phyloP scores from a whole-genome alignment of 2,888 invertebrate species.

The Dynastes maya region DNA sequence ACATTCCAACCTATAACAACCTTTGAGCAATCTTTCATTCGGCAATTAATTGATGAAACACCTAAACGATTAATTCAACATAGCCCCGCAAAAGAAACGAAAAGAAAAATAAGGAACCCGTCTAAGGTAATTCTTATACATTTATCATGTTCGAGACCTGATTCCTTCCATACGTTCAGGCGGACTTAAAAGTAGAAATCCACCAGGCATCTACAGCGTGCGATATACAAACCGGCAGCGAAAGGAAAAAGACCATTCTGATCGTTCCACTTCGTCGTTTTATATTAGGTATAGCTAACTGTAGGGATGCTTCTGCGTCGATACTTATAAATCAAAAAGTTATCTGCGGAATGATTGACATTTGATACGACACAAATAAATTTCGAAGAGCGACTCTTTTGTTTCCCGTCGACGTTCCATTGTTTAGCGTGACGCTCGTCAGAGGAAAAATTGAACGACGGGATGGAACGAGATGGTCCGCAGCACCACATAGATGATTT shows the following conservation, averaged over 20 bases:
- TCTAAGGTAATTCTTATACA: conserved; percentile 50
- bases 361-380: conserved; percentile 59
- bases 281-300: conserved; percentile 4
- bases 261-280: conserved; percentile 15
- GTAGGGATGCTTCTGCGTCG: conserved; percentile 40
- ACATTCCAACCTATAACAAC: no score
- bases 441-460: conserved; percentile 19
- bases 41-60: conserved; percentile 54
- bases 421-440: conserved; percentile 53
- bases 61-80: conserved; percentile 56
- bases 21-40: conserved; percentile 20
- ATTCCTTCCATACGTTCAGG: background rate
- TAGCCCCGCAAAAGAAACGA: conserved; percentile 45
- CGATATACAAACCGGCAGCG: background rate
- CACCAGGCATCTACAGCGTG: background rate
- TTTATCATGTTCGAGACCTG: conserved; percentile 55
- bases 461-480: conserved; percentile 1
- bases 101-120: conserved; percentile 21
- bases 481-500: conserved; percentile 23
- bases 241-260: conserved; percentile 15
- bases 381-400: conserved; percentile 58
- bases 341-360: conserved; percentile 60
- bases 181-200: background rate
- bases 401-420: conserved; percentile 57
- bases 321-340: conserved; percentile 60